Conservation (phyloP, 2,113 vertebrate species). For the Heteronetta atricapilla region DNA sequence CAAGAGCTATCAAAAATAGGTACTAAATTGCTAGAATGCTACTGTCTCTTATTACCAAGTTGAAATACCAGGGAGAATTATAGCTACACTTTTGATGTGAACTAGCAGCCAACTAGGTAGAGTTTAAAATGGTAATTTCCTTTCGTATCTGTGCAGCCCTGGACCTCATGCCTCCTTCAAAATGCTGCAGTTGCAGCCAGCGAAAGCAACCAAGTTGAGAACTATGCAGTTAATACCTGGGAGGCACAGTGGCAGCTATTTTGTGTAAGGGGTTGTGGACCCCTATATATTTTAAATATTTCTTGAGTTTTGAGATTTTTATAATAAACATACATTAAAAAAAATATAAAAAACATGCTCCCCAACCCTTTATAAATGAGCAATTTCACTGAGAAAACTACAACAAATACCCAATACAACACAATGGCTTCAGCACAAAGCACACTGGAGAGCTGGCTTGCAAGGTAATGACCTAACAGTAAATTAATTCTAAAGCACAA, state of each 20-base stretch:
- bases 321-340: background rate
- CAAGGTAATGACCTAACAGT: conserved; percentile 42
- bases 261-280: background rate
- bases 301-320: background rate
- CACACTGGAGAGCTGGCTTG: background rate
- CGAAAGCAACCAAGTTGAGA: background rate
- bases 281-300: no score
- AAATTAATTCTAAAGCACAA: conserved; percentile 79
- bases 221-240: background rate
- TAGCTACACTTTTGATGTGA: background rate
- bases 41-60: background rate
- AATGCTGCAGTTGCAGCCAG: background rate
- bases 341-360: no score
- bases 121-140: background rate
- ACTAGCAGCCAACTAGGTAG: background rate
- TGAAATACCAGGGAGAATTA: background rate
- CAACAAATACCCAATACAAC: background rate
- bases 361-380: background rate
- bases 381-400: background rate
- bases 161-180: no score
- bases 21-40: background rate
- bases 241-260: no score
- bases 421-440: background rate
- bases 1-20: background rate
- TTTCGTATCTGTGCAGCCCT: no score